Base-by-base conservation (phyloP, 2,888 invertebrate species). In the Dermolepida albohirtum region DNA sequence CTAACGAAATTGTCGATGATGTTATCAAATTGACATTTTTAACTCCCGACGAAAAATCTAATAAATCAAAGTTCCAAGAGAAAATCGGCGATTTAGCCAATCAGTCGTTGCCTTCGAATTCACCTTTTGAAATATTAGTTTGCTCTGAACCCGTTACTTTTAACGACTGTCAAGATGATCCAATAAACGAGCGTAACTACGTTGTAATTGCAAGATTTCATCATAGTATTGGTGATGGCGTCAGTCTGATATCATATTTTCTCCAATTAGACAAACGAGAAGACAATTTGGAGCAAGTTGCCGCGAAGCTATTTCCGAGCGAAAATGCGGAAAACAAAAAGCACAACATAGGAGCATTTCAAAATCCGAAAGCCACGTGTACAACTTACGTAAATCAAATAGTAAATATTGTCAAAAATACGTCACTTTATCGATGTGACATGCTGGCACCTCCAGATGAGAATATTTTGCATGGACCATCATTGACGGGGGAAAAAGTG, bases 181-280 rank as follows among this genome's bases (percentile, higher is more conserved):
- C 10, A 10, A n/a, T 27, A 6, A 59, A 54, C 14, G 49, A 12
- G 12, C 39, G n/a, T 10, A 50, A 12, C 7, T 52, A 59, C 62
- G 59, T 47, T 14, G 14, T 52, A 12, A 43, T 69, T 11, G n/a
- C 52, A 34, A 59, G 68, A 51, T 43, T 65, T 22, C 68, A 69
- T 47, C 68, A 69, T 14, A 52, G 34, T 8, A 41, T 69, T 12
- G 68, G 65, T 5, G 66, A 69, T 17, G 68, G 65, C 12, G 41
- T 52, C 1, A 41, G 59, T 2, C 27, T 69, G 27, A 39, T 69
- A 27, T 47, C 17, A 12, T 69, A 59, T 52, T 34, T 69, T 8
- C 43, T 62, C 5, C 52, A 62, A 29, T 12, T 69, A 29, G 65
- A 40, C 0, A 65, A 69, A 29, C 27, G 62, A 34, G 27, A 59